Base-by-base conservation (phyloP, 2,797 vertebrate species). In the Chiloscyllium punctatum region DNA sequence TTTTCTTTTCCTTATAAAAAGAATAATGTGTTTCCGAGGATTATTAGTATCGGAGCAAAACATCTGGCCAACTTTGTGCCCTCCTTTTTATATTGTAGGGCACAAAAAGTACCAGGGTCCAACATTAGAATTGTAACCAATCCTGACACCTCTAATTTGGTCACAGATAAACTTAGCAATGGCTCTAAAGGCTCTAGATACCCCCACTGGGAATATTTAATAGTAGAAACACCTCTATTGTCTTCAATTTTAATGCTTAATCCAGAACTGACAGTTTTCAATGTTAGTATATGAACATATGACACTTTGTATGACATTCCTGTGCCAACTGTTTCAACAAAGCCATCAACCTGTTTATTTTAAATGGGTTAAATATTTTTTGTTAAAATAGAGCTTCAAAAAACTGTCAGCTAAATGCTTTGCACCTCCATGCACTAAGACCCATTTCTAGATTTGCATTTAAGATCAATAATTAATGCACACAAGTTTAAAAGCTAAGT, bases 291-390 rank as follows among this genome's bases (percentile, higher is more conserved):
- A 92, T 92, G 90, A 92, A 92, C 90, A 92, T 69, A 69, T 92
- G 90, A 92, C 90, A 92, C 90, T 68, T 42, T 92, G 90, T 92
- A 69, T 92, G 90, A 69, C 90, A 92, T 92, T 92, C 90, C 90
- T 69, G 33, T 92, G n/a, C 90, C 90, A 92, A 92, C 90, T 92
- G 90, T 92, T 92, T 69, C 90, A 92, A 92, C 66, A 92, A 92
- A 92, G 62, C 21, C n/a, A 69, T 92, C n/a, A 92, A 92, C 90
- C 62, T 69, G 90, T 92, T 92, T 92, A 92, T 92, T 92, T 92
- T 92, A 42, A 92, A 92, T 92, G 90, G 90, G 90, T 25, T 69
- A 42, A 1, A 69, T 92, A 66, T 92, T 92, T 48, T 92, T 92
- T 42, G 90, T 69, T 92, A 69, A 92, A 42, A 69, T 37, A 68